Conservation (phyloP, 2,797 vertebrate species). For the Choloepus didactylus region DNA sequence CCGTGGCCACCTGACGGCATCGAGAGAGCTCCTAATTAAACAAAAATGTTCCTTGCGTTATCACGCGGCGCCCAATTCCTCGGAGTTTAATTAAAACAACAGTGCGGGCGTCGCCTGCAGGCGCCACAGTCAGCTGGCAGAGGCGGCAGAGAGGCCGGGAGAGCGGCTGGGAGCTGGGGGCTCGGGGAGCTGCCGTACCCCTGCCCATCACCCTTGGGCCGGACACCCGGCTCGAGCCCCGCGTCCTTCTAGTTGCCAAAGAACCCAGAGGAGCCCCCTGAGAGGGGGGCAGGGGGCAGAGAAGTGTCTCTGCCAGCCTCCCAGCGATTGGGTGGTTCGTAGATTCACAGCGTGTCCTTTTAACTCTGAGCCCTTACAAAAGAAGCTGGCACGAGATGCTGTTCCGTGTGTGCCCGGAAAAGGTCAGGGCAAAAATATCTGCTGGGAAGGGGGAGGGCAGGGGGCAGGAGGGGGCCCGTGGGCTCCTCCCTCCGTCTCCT, state of each 20-base stretch:
- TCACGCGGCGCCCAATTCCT: slow-evolving; percentile 86
- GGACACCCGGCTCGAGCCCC: neutral
- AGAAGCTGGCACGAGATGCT: neutral
- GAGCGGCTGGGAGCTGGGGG: neutral
- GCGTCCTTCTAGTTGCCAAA: neutral
- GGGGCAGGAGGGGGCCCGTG: accelerated
- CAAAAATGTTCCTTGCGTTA: slow-evolving; percentile 85
- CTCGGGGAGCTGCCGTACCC: neutral
- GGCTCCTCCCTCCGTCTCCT: neutral
- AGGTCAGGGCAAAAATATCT: slow-evolving; percentile 69
- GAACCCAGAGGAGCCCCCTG: neutral
- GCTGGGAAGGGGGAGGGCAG: neutral
- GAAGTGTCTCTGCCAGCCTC: neutral
- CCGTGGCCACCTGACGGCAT: slow-evolving; percentile 46
- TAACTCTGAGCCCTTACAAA: slow-evolving; percentile 65
- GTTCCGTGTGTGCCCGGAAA: slow-evolving; percentile 2
- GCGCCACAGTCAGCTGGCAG: slow-evolving; percentile 77
- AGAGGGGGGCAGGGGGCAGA: neutral
- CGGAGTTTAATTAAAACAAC: slow-evolving; percentile 89
- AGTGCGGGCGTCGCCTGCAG: slow-evolving; percentile 78
- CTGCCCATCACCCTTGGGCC: neutral
- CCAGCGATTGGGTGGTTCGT: slow-evolving; percentile 51
- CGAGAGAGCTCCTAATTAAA: slow-evolving; percentile 86
- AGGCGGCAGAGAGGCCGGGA: neutral
- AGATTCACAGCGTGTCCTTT: slow-evolving; percentile 71